Base-by-base conservation (phyloP, 2,888 invertebrate genomes). In the Polylopha cassiicola region DNA sequence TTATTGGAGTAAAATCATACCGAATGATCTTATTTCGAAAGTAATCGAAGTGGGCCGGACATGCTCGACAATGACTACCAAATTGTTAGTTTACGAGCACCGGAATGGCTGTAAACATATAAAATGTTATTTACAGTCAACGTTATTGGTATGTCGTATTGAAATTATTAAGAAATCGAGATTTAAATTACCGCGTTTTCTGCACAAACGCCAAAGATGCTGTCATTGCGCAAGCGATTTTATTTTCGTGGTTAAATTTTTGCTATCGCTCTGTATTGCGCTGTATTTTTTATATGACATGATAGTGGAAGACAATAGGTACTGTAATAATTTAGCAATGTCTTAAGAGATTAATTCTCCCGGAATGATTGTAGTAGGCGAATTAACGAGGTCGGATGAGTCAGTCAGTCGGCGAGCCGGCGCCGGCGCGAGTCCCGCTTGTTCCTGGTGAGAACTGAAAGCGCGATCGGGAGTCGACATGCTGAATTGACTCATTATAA, bases 351-450 rank as follows among this genome's bases (percentile, higher is more conserved):
- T 46, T 50, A 46, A 36, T 41, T 58, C 52, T 52, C 50, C 48
- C 56, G 55, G 49, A 55, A 56, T 53, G 50, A 51, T 47, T 46
- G 51, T 50, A 49, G 53, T 13, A 56, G 50, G 57, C 57, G 54
- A 47, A 51, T 61, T 66, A 79, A 75, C 57, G 72, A 71, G 78
- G 76, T 59, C 76, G 60, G 46, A 57, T 79, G 78, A 79, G 62
- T 79, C 79, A 78, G 54, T 44, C 53, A 77, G 77, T 57, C 75
- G 60, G 60, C 63, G 30, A 20, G 34, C 59, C 65, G 79, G 79
- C 79, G 78, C 76, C 77, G 58, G 58, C 48, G 53, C 52, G 54
- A 57, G 45, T 48, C 46, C 48, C 46, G 53, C 60, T 50, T 57
- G 61, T 52, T 61, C 58, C 58, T 60, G 46, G n/a, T n/a, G n/a